Evolutionary conservation across 2,888 invertebrate genomes (phyloP), one percentile per base, ranked within the genome.

Genomic region (Aphrophora alni): DNA sequence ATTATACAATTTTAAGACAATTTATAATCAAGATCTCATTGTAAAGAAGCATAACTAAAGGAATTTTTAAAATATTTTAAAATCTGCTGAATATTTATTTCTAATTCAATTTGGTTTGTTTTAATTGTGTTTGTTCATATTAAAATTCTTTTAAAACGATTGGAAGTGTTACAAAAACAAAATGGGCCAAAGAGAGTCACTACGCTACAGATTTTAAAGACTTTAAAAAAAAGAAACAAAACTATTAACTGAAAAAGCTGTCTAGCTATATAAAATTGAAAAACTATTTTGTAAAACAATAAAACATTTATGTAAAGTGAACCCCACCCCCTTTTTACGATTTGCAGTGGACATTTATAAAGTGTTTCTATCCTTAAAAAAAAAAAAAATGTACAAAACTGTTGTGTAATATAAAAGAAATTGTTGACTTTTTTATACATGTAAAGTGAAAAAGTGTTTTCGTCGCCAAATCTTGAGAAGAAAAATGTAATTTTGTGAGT

Each of bases 361-460:
- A 59, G 59, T 59, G 59, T 59, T 21, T 59, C 59, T 59, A 59
- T 59, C 21, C 21, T 21, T 21, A 3, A 21, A 59, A 59, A 44
- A 14, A 33, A 7, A 33, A 33, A 44, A 44, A 44, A 21, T 59
- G 59, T 59, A 59, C 59, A 59, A 59, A 59, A 59, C 5, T 59
- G 59, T 59, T 59, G 59, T 59, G 59, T 59, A 59, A 59, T 59
- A 59, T 59, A 59, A 59, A 59, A 59, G 3, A 59, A 59, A 59
- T 59, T 59, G 59, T 59, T 59, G 59, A 59, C 59, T 59, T 59
- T 59, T 59, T 33, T 59, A 59, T 59, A 59, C 59, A 59, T 59
- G 21, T 59, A 59, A 59, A 59, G n/a, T 59, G 59, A 5, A 59
- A 21, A 59, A 59, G 59, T 59, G 59, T 21, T n/a, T 59, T 59